phyloP scores from a whole-genome alignment of 1,140 invertebrate species.

The Chironomus tepperi region DNA sequence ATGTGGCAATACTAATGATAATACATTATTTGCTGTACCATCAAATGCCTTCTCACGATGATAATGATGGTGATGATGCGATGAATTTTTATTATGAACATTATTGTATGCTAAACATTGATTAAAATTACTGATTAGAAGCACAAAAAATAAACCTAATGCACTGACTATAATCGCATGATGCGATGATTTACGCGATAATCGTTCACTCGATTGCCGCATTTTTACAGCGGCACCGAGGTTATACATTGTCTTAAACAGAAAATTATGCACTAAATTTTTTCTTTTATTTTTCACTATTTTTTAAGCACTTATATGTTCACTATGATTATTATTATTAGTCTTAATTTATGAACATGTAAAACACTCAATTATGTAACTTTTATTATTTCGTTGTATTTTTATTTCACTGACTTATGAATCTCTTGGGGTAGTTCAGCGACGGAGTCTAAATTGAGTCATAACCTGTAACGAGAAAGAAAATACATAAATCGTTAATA shows the following conservation, averaged over 20 bases:
- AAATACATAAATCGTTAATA: slow-evolving; percentile 19
- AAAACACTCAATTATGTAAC: background rate
- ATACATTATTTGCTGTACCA: slow-evolving; percentile 31
- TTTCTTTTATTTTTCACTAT: background rate
- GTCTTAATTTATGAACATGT: background rate
- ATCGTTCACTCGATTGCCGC: slow-evolving; percentile 20
- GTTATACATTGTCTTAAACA: slow-evolving; percentile 17
- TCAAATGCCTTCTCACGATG: slow-evolving; percentile 16
- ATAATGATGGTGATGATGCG: slow-evolving; percentile 21
- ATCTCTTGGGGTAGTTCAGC: too few relatives aligned
- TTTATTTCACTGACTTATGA: too few relatives aligned
- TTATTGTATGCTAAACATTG: slow-evolving; percentile 11
- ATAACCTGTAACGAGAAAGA: slow-evolving; percentile 10
- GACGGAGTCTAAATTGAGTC: background rate
- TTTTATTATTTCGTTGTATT: background rate
- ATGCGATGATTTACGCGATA: background rate
- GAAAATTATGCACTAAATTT: background rate
- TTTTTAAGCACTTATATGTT: background rate
- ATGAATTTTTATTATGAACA: slow-evolving; percentile 19
- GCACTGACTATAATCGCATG: slow-evolving; percentile 18
- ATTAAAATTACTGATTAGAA: slow-evolving; percentile 23
- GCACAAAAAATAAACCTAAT: slow-evolving; percentile 20
- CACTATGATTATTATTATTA: background rate
- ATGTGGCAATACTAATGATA: slow-evolving; percentile 57
- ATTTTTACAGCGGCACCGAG: slow-evolving; percentile 25